Conservation (phyloP, 2,797 vertebrate genomes). For the Gallinago stenura region DNA sequence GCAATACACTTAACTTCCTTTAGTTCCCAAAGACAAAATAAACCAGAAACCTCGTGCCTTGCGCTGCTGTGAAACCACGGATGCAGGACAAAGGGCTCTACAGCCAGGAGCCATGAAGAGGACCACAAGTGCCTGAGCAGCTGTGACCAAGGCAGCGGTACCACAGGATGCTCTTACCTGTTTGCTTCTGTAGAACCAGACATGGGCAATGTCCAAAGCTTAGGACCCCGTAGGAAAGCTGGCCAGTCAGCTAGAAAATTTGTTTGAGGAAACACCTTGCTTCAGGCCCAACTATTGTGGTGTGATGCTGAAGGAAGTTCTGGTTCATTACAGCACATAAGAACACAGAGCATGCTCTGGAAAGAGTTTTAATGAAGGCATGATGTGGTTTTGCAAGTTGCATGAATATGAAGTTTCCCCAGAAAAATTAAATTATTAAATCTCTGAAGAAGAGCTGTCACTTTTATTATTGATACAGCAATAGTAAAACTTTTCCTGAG, state of each 20-base stretch:
- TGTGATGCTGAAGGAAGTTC: not conserved
- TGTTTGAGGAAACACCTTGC: not conserved
- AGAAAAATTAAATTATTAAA: not conserved
- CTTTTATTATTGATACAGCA: not conserved
- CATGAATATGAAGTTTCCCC: not conserved
- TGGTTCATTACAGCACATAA: not conserved
- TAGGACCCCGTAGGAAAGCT: accelerated
- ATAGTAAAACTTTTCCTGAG: not conserved
- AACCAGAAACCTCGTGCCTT: not conserved
- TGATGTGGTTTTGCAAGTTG: not conserved
- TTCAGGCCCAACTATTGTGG: not conserved
- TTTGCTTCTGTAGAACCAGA: not conserved
- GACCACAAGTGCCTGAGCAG: accelerated
- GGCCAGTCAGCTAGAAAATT: not conserved
- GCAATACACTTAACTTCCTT: conserved; percentile 35
- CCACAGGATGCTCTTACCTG: not conserved
- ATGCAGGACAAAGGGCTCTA: not conserved
- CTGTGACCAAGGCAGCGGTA: not conserved
- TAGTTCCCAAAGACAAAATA: conserved; percentile 12
- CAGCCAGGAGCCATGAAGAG: not conserved
- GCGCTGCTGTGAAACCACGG: not conserved
- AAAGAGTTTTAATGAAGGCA: not conserved
- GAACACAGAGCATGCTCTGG: accelerated
- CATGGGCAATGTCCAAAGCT: not conserved
- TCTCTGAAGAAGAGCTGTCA: not conserved